Evolutionary conservation across 2,113 vertebrate genomes (phyloP), one percentile per base, ranked within the genome.

Genomic region (Indri indri): DNA sequence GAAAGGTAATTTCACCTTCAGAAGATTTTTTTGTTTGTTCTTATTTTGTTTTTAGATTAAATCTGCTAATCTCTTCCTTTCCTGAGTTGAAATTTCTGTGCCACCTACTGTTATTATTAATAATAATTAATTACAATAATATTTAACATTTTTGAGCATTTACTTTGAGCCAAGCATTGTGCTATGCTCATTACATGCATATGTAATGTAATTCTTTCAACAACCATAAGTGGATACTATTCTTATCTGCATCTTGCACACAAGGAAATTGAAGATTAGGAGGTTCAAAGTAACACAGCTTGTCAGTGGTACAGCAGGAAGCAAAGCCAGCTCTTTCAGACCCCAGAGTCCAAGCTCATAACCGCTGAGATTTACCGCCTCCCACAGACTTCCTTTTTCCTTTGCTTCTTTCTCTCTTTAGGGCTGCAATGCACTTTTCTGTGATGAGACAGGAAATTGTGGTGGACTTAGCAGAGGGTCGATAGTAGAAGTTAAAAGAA

Each of bases 321-420:
- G 45, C 37, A 74, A 34, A 59, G 32, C 40, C 18, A 11, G 37
- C 66, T 83, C 74, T 45, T 18, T 50, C 27, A 42, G 61, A 27
- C 54, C 76, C 30, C 32, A 32, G 23, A 71, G 73, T 54, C 73
- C n/a, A 47, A 52, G 16, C 65, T 92, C 54, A 52, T 25, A 65
- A 50, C 71, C 77, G 1, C 63, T 3, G 57, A 97, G 77, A 76
- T 79, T 79, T 61, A 71, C 79, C 68, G 6, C 73, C 73, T 86
- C 84, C 89, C 32, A 45, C 83, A 73, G 77, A 71, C 70, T 96
- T 97, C 94, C 77, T 97, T 92, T 77, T 84, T 42, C 66, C 37
- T 87, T 95, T 88, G 34, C 80, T 82, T 61, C 81, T 82, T 57
- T 91, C 89, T 95, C 70, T 68, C 45, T 71, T 87, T 71, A 71